Evolutionary conservation across 2,888 invertebrate species (phyloP), one percentile per base, ranked within the genome.

Genomic region (Sthenelais limicola): DNA sequence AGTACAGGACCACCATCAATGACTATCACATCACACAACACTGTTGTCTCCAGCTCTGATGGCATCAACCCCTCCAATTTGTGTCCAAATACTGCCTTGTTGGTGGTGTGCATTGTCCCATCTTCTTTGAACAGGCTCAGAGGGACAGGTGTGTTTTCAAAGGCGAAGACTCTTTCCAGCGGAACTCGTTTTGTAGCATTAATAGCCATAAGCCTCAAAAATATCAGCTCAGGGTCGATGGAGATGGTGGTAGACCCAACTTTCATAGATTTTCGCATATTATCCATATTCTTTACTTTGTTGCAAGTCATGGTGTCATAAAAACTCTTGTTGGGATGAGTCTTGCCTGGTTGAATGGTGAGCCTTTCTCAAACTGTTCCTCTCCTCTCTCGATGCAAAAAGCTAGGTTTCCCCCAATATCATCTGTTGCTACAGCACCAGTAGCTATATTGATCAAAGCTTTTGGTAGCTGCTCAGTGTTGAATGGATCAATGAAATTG

Each of bases 61-160:
- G 35, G 7, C 24, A 66, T 7, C 5, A 5, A 5, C 21, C 43
- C 33, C 30, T 68, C 68, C 5, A 68, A 30, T 32, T 68, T 68
- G 28, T 68, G 68, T 49, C 47, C 49, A 21, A 49, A 49, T 12
- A 12, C 49, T 7, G 68, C 21, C 21, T 68, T 68, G 24, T 24
- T 66, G 5, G n/a, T 30, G 30, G 56, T 12, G 26, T 28, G n/a
- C 56, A 56, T 15, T 7, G 35, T 7, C n/a, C 35, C 33, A 21
- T 66, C 66, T 24, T 66, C 66, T n/a, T 32, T 38, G 38, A 66
- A 66, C 7, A 66, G 35, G 9, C 48, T 9, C 5, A 48, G 4
- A n/a, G 68, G 68, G 5, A 68, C 68, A 9, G 48, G 47, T 7
- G 68, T 12, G 38, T 66, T 66, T 35, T 66, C 66, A 66, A 66